These are phyloP conservation scores for Danio jaintianensis DNA, from an alignment of 2,797 vertebrate genomes.

Conservation along the genomic window DNA sequence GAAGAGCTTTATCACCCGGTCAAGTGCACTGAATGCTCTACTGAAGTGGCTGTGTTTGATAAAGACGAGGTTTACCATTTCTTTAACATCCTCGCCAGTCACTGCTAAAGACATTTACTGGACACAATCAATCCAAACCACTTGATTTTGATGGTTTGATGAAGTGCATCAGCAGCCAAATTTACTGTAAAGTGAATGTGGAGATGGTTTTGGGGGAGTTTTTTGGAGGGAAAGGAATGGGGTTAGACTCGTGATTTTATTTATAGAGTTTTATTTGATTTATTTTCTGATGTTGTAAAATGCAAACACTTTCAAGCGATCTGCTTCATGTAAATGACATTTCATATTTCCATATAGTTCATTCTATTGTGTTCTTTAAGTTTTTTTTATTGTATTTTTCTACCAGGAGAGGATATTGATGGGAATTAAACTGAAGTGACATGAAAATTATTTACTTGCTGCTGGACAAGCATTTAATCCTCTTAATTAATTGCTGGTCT, in stretches of 20 bases:
- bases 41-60: slow-evolving; percentile 93
- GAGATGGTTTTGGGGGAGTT: neutral
- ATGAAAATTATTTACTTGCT: neutral
- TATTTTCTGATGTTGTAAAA: neutral
- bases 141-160: neutral
- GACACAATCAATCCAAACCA: slow-evolving; percentile 6
- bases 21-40: slow-evolving; percentile 89
- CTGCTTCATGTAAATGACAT: neutral
- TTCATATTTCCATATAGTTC: neutral
- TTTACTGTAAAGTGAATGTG: neutral
- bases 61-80: slow-evolving; percentile 97
- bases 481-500: neutral
- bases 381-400: slow-evolving; percentile 17
- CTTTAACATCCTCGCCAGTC: slow-evolving; percentile 94
- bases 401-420: neutral
- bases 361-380: neutral
- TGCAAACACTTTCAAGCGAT: neutral
- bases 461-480: no score
- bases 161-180: neutral
- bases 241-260: neutral
- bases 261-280: slow-evolving; percentile 14
- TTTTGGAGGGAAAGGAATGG: no score
- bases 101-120: slow-evolving; percentile 79
- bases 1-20: slow-evolving; percentile 92
- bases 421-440: neutral